phyloP scores from a whole-genome alignment of 2,888 invertebrate genomes.

The Corbicula japonica region DNA sequence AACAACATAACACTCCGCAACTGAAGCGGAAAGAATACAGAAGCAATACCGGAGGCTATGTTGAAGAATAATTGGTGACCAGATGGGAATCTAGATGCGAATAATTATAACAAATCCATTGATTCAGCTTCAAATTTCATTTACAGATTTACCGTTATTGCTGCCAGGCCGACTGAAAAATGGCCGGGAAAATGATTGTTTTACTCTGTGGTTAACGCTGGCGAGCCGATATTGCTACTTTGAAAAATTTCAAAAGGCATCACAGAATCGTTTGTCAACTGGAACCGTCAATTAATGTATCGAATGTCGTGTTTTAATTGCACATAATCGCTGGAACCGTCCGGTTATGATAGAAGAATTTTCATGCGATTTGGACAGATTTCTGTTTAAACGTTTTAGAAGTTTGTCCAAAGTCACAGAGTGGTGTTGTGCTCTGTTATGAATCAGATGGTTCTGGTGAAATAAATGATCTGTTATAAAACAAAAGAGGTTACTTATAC shows the following conservation, averaged over 20 bases:
- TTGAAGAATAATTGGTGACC: constrained; percentile 51
- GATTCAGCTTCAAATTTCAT: constrained; percentile 67
- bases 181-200: constrained; percentile 51
- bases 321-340: constrained; percentile 33
- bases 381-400: too few species aligned
- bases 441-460: too few species aligned
- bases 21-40: constrained; percentile 47
- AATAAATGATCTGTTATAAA: too few species aligned
- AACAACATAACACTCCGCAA: constrained; percentile 26
- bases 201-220: constrained; percentile 43
- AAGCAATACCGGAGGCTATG: constrained; percentile 26
- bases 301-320: constrained; percentile 77
- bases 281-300: constrained; percentile 73
- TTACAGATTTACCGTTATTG: constrained; percentile 67
- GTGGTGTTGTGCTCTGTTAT: too few species aligned
- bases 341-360: constrained; percentile 39
- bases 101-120: constrained; percentile 59
- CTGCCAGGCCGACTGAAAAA: constrained; percentile 57
- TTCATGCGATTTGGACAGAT: too few species aligned
- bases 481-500: too few species aligned
- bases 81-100: constrained; percentile 62
- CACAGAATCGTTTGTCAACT: constrained; percentile 49
- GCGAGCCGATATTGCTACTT: constrained; percentile 25
- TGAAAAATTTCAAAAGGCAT: constrained; percentile 42
- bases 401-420: too few species aligned